Evolutionary conservation across 2,113 vertebrate species (phyloP), one percentile per base, ranked within the genome.

Genomic region (Parotia lawesii): DNA sequence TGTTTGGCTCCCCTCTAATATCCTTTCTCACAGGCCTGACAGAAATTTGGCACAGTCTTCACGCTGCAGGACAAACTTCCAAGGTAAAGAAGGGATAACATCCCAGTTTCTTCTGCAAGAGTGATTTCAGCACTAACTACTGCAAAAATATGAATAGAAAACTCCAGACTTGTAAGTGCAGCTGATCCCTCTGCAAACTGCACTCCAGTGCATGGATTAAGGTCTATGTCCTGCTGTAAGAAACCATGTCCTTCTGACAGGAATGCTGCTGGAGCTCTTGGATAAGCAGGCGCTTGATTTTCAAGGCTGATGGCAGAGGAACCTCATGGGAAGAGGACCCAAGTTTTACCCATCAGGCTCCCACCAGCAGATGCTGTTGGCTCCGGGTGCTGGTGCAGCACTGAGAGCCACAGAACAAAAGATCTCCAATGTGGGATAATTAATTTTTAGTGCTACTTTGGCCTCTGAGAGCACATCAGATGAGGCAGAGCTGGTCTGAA

Each of bases 291-390:
- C 7, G 28, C 35, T 29, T 37, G 16, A 53, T 74, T 67, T 67
- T 53, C 45, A n/a, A 74, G 38, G 57, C 47, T 44, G 27, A 29
- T 3, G 35, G 56, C 77, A 79, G 21, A 72, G 11, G 11, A 16
- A 82, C 20, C 53, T 61, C 11, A 3, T 0, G 0, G 47, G 64
- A 71, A 90, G 54, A 4, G 1, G 15, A 74, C 35, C 21, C 4
- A 11, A 40, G 48, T 61, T 82, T 40, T 22, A 69, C 15, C 13
- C 6, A 40, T 13, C 42, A 20, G 22, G 45, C 33, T 84, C 61
- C 69, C 69, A 62, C 18, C 70, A 70, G 37, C 2, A 12, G 23
- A 27, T 4, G 13, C 25, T 7, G 1, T 1, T 24, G 2, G 2
- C 28, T 51, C 50, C 38, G 15, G 29, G 35, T 9, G 21, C 28